A percentile compares a stretch with the other conserved stretches of the same genome.
Evolutionary conservation across 2,113 vertebrate genomes (phyloP).

Genomic region (Pygoscelis adeliae): DNA sequence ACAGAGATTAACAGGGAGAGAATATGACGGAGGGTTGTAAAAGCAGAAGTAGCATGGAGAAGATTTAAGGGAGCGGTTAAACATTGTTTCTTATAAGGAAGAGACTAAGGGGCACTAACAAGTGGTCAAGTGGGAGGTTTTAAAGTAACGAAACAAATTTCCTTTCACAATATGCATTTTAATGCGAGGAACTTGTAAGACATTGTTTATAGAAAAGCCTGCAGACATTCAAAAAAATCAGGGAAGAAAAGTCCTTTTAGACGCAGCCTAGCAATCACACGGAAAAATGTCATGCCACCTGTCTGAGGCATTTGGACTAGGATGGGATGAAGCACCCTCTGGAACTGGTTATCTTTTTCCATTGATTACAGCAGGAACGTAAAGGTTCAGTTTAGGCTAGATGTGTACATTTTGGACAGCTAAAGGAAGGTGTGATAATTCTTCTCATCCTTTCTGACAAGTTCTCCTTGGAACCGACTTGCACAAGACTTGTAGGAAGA

Average conservation of each 20-base stretch:
- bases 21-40: not conserved
- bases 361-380: not conserved
- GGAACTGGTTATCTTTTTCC: not conserved
- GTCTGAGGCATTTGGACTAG: not conserved
- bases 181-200: not conserved
- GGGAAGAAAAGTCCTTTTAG: not conserved
- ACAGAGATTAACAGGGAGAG: not conserved
- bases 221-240: not conserved
- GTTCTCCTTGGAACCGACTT: not conserved
- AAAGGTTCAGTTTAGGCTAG: not conserved
- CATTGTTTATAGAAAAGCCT: not conserved
- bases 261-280: not conserved
- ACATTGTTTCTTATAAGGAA: not conserved
- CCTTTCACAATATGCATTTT: not conserved
- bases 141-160: not conserved
- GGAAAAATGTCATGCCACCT: not conserved
- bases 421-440: not conserved
- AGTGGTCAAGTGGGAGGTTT: not conserved
- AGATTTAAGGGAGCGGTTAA: not conserved
- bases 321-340: not conserved
- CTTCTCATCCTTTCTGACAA: not conserved
- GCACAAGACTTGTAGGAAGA: not conserved
- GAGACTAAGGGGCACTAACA: not conserved
- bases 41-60: not conserved
- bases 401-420: not conserved